Evolutionary conservation across 1,140 invertebrate genomes (phyloP).

Genomic region (Brachionus manjavacas): DNA sequence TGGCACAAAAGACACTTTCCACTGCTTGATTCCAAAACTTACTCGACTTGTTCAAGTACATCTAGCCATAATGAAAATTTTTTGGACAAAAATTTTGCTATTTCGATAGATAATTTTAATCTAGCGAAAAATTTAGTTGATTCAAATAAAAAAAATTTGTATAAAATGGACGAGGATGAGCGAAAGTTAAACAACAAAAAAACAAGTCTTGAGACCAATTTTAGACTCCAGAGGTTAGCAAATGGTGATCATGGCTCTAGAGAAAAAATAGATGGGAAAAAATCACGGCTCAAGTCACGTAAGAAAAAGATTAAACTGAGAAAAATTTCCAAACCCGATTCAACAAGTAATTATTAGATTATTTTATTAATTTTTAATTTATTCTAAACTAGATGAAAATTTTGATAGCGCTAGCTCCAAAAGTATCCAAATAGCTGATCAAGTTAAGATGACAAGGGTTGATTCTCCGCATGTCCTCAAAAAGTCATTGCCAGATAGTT

Average conservation of each 20-base stretch:
- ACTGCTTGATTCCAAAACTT: neutral
- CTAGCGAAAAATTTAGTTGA: neutral
- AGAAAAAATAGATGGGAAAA: neutral
- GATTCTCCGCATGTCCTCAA: constrained; percentile 21
- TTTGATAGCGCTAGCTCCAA: neutral
- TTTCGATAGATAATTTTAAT: neutral
- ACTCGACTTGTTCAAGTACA: neutral
- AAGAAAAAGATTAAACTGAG: neutral
- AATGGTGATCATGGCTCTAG: neutral
- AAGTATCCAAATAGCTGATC: neutral
- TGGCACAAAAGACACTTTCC: neutral
- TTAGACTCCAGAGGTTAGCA: neutral
- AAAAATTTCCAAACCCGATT: neutral
- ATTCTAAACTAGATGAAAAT: neutral
- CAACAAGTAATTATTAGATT: neutral
- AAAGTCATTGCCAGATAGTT: constrained; percentile 27
- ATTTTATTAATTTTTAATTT: neutral
- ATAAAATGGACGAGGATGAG: neutral
- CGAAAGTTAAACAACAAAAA: neutral
- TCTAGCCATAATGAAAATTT: neutral
- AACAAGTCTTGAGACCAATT: neutral
- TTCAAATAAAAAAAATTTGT: neutral
- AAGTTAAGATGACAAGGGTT: neutral
- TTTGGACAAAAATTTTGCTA: neutral
- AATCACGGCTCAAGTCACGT: neutral